phyloP scores from a whole-genome alignment of 1,140 invertebrate species.

The Drosophila arizonae region DNA sequence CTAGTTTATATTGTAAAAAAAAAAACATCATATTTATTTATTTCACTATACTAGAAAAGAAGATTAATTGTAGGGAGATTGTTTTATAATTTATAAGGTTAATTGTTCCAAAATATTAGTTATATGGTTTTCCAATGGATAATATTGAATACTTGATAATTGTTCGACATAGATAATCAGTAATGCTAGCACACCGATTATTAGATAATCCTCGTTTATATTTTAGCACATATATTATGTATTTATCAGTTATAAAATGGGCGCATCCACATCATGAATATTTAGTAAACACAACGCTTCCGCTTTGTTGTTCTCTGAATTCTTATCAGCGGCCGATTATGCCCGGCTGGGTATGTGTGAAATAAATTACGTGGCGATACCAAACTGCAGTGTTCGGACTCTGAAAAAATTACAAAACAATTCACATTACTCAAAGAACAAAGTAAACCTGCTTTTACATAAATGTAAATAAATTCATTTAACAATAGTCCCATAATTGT shows the following conservation, averaged over 20 bases:
- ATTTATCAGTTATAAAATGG: constrained; percentile 10
- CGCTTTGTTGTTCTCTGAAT: not conserved
- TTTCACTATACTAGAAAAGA: no score
- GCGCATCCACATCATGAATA: not conserved
- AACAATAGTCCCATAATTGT: not conserved
- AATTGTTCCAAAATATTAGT: no score
- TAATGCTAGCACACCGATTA: not conserved
- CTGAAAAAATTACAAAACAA: no score
- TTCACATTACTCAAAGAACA: not conserved
- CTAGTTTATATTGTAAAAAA: no score
- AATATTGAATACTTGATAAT: not conserved
- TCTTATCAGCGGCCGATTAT: constrained; percentile 12
- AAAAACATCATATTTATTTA: no score
- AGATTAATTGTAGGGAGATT: no score
- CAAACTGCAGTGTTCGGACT: not conserved
- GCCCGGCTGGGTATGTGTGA: not conserved
- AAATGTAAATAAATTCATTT: constrained; percentile 4
- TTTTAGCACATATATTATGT: not conserved
- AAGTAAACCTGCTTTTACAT: not conserved
- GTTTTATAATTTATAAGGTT: no score
- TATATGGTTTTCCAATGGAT: no score
- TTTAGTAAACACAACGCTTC: constrained; percentile 5
- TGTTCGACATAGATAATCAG: constrained; percentile 5
- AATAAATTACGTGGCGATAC: constrained; percentile 20
- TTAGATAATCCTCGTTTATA: constrained; percentile 12